phyloP scores from a whole-genome alignment of 2,888 invertebrate species.

The Napeogenes sylphis region DNA sequence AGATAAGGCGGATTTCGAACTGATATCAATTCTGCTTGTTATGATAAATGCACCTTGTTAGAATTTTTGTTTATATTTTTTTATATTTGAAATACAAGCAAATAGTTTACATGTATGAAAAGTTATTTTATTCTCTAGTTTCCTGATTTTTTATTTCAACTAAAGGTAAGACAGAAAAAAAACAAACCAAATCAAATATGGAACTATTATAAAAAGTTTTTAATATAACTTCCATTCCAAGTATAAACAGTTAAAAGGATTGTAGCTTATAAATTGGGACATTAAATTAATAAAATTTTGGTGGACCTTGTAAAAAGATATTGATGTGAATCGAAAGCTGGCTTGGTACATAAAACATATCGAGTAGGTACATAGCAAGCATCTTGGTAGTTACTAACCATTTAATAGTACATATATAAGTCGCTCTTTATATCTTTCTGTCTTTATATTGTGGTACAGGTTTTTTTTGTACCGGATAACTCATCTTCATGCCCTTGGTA shows the following conservation, averaged over 20 bases:
- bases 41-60: too few relatives aligned
- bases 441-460: too few relatives aligned
- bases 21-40: too few relatives aligned
- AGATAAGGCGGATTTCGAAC: constrained; percentile 12
- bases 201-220: constrained; percentile 5
- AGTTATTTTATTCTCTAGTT: too few relatives aligned
- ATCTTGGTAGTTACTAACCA: constrained; percentile 14
- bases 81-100: too few relatives aligned
- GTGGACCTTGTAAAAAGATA: constrained; percentile 55
- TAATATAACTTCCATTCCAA: background rate
- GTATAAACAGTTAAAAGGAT: background rate
- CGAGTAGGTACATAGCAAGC: constrained; percentile 13
- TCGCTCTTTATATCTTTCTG: background rate
- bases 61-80: too few relatives aligned
- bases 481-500: too few relatives aligned
- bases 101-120: too few relatives aligned
- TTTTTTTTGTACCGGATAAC: too few relatives aligned
- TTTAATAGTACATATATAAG: constrained; percentile 5
- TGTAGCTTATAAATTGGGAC: constrained; percentile 10
- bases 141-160: too few relatives aligned
- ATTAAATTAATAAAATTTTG: constrained; percentile 47
- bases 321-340: constrained; percentile 51
- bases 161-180: too few relatives aligned
- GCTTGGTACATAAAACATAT: constrained; percentile 36
- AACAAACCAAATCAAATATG: too few relatives aligned